A percentile compares a stretch with the other conserved stretches of the same genome.
These are phyloP conservation scores for Tenthredo amoena DNA, from an alignment of 2,888 invertebrate species.

Conservation along the genomic window DNA sequence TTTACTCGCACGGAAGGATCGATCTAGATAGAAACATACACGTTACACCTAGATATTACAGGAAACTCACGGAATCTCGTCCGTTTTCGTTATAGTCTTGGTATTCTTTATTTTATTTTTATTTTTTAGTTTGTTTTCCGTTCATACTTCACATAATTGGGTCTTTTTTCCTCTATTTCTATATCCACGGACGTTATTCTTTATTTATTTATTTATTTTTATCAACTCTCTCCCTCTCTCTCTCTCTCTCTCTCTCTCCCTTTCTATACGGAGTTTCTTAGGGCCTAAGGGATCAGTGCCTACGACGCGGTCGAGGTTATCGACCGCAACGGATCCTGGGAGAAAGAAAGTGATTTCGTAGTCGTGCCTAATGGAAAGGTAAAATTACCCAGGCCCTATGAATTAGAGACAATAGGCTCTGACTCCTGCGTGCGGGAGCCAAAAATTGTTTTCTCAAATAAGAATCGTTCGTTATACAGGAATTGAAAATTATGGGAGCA, in stretches of 20 bases:
- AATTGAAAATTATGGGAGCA: slow-evolving; percentile 4
- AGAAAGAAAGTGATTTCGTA: slow-evolving; percentile 49
- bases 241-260: background rate
- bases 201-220: too few relatives aligned
- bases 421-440: background rate
- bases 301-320: slow-evolving; percentile 30
- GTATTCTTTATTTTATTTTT: background rate
- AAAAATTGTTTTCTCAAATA: background rate
- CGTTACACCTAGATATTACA: background rate
- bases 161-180: background rate
- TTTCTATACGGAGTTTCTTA: background rate
- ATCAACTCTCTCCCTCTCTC: too few relatives aligned
- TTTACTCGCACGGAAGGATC: slow-evolving; percentile 3
- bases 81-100: background rate
- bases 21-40: background rate
- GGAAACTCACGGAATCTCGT: slow-evolving; percentile 20
- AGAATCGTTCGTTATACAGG: background rate
- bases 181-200: background rate
- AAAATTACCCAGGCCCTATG: slow-evolving; percentile 38
- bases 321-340: slow-evolving; percentile 43
- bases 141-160: background rate
- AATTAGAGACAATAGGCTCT: slow-evolving; percentile 45
- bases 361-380: slow-evolving; percentile 47
- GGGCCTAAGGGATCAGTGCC: slow-evolving; percentile 29
- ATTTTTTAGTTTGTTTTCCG: background rate